These are phyloP conservation scores for Crotalus horridus DNA, from an alignment of 2,113 vertebrate genomes.

Conservation along the genomic window DNA sequence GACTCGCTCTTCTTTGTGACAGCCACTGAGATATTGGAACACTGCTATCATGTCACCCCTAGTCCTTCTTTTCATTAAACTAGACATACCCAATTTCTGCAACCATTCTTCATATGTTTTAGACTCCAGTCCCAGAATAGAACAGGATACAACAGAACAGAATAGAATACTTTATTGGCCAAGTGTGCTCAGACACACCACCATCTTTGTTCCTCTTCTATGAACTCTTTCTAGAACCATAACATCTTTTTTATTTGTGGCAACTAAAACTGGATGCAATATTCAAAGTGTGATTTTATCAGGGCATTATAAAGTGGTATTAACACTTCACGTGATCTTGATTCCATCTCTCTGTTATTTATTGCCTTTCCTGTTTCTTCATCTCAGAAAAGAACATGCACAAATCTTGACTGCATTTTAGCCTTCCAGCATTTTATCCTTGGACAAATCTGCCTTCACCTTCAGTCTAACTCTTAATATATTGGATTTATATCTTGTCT, in stretches of 20 bases:
- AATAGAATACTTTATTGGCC: not conserved
- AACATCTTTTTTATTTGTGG: not conserved
- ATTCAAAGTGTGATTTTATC: not conserved
- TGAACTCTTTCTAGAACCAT: not conserved
- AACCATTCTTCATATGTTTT: not conserved
- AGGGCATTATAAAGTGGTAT: not conserved
- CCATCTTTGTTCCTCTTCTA: not conserved
- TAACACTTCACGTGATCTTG: not conserved
- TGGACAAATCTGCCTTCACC: not conserved
- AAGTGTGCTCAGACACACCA: not conserved
- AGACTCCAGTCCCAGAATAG: not conserved
- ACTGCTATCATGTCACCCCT: not conserved
- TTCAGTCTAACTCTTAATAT: not conserved
- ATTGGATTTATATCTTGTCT: not conserved
- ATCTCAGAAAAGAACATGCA: not conserved
- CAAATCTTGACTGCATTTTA: not conserved
- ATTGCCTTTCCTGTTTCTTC: not conserved
- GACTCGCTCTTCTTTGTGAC: not conserved
- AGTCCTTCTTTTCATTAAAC: not conserved
- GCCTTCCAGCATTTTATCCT: not conserved
- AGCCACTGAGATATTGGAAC: not conserved
- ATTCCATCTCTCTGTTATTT: not conserved
- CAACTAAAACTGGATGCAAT: not conserved
- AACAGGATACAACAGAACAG: not conserved
- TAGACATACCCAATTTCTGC: not conserved